Evolutionary conservation across 1,140 invertebrate genomes (phyloP), one percentile per base, ranked within the genome.

Genomic region (Lepidostoma basale): DNA sequence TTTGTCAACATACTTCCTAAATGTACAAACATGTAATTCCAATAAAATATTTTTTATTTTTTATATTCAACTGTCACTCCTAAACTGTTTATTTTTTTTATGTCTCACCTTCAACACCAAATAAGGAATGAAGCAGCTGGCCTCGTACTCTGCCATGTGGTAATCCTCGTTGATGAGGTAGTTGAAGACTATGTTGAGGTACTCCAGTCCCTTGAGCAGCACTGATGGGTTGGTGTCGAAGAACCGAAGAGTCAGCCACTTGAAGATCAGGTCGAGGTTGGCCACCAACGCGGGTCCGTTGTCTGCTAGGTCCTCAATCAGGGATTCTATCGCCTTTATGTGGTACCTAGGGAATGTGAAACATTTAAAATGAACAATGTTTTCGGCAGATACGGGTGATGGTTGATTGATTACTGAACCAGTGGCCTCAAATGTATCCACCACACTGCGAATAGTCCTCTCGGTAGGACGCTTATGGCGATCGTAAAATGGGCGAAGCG

Each of bases 151-250:
- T 1, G 89, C 84, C 82, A 99, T 88, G 23, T 89, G 89, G 78
- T 98, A 97, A 47, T 92, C 88, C 62, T 89, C 86, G 40, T 92
- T 88, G 18, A 90, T 89, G 3, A 98, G 83, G 73, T 89, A 85
- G 65, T 87, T 87, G 77, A 98, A 97, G 16, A 98, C 89, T 28
- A 86, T 79, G 62, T 90, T 88, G 5, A 98, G 81, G 82, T 98
- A 98, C 73, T 99, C 97, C 52, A 99, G 81, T 44, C 93, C 94
- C 86, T 96, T 97, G 56, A 98, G 84, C 26, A 99, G 84, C 25
- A 99, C 97, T 22, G 95, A 96, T 16, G 97, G 97, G 85, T 99
- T 99, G 8, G 97, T 99, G 83, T 99, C 97, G 75, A 98, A 98
- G 80, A 99, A 99, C 70, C 97, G 84, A 12, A 99, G 78, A 0